phyloP scores from a whole-genome alignment of 2,888 invertebrate species.

The Apamea anceps region DNA sequence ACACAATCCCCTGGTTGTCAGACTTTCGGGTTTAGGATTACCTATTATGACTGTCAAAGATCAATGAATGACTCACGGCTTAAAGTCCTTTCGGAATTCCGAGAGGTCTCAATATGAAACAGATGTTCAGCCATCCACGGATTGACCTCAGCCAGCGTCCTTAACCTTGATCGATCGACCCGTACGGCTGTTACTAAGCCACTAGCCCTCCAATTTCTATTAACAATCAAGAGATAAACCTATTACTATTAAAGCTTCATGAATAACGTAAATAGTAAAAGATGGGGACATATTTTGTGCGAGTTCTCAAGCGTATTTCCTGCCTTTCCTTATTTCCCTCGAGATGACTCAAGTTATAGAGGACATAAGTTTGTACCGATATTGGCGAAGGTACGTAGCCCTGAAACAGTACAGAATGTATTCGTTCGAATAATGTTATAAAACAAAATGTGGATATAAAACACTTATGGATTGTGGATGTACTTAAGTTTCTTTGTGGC shows the following conservation, averaged over 20 bases:
- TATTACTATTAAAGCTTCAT: constrained; percentile 75
- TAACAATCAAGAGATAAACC: constrained; percentile 61
- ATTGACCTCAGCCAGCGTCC: not conserved
- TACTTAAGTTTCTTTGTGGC: constrained; percentile 40
- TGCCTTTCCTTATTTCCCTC: constrained; percentile 88
- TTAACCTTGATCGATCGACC: not conserved
- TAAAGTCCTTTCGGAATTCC: not conserved
- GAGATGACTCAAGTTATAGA: constrained; percentile 87
- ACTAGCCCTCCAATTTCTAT: constrained; percentile 35
- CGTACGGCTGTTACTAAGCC: too few relatives aligned
- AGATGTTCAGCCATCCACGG: not conserved
- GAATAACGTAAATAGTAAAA: constrained; percentile 80
- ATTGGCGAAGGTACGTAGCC: constrained; percentile 71
- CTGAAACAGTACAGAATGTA: constrained; percentile 61
- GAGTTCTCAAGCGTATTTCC: constrained; percentile 84
- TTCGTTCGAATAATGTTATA: constrained; percentile 51
- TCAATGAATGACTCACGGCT: too few relatives aligned
- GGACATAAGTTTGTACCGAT: constrained; percentile 85
- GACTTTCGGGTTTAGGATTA: not conserved
- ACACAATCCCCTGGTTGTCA: not conserved
- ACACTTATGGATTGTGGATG: constrained; percentile 31
- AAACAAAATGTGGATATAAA: constrained; percentile 49
- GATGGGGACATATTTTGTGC: constrained; percentile 84
- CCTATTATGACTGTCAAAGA: too few relatives aligned
- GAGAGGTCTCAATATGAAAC: not conserved